A percentile compares a stretch with the other conserved stretches of the same genome.
phyloP scores from a whole-genome alignment of 2,888 invertebrate species.

The Oscheius sp. region DNA sequence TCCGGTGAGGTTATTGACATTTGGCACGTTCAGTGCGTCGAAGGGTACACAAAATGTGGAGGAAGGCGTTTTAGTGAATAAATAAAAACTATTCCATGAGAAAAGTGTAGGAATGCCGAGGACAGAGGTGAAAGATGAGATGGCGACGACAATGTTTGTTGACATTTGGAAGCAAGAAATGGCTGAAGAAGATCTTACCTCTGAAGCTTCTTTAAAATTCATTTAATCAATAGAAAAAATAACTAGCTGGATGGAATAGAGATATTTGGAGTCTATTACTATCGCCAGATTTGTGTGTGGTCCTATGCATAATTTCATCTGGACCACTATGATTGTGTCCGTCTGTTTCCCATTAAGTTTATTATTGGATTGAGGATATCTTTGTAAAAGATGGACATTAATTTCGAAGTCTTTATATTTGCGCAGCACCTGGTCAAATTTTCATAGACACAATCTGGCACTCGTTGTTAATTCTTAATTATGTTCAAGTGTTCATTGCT shows the following conservation, averaged over 20 bases:
- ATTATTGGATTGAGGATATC: neutral
- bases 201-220: neutral
- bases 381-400: too few species aligned
- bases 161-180: neutral
- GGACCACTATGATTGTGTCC: conserved; percentile 1
- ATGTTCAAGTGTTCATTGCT: neutral
- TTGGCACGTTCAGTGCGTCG: conserved; percentile 28
- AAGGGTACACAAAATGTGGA: conserved; percentile 5
- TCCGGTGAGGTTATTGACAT: conserved; percentile 18
- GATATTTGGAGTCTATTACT: neutral
- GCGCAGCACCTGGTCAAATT: too few species aligned
- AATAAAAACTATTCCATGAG: neutral
- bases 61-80: conserved; percentile 14
- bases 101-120: neutral
- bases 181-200: neutral
- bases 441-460: too few species aligned
- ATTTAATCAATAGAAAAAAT: neutral
- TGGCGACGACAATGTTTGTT: conserved; percentile 15
- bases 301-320: conserved; percentile 15
- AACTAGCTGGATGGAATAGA: neutral
- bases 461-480: too few species aligned
- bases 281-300: conserved; percentile 9
- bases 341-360: conserved; percentile 25
- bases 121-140: conserved; percentile 6
- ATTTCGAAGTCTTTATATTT: too few species aligned